Evolutionary conservation across 2,888 invertebrate genomes (phyloP).

Genomic region (Ommatoiulus sabulosus): DNA sequence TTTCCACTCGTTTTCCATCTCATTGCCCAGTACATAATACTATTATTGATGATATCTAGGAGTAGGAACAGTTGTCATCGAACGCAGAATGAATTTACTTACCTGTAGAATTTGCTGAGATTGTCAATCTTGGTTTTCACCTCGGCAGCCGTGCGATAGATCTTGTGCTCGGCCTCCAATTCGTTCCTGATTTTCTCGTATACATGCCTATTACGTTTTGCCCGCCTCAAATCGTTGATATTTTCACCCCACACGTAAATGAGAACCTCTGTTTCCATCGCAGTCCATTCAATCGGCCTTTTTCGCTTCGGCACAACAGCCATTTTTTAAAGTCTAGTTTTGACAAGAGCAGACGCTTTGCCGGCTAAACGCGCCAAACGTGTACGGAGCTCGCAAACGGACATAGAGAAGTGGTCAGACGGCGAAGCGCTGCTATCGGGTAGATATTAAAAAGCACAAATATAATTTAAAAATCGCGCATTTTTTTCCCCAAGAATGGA

Average conservation of each 20-base stretch:
- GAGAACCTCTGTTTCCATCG: neutral
- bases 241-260: neutral
- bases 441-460: too few relatives aligned
- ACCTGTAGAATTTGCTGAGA: slow-evolving; percentile 17
- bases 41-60: neutral
- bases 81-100: neutral
- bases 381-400: too few relatives aligned
- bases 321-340: neutral
- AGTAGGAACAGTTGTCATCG: neutral
- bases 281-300: slow-evolving; percentile 15
- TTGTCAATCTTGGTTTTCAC: slow-evolving; percentile 26
- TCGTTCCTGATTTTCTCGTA: slow-evolving; percentile 5
- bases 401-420: too few relatives aligned
- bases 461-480: too few relatives aligned
- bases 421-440: too few relatives aligned
- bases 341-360: too few relatives aligned
- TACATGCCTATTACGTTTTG: neutral
- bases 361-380: too few relatives aligned
- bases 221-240: neutral
- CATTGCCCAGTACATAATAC: neutral
- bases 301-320: neutral
- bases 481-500: too few relatives aligned
- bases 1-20: neutral
- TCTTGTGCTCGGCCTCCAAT: neutral
- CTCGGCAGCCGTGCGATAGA: neutral